Evolutionary conservation across 2,113 vertebrate genomes (phyloP), one percentile per base, ranked within the genome.

Genomic region (Pseudolaguvia tuberculata): DNA sequence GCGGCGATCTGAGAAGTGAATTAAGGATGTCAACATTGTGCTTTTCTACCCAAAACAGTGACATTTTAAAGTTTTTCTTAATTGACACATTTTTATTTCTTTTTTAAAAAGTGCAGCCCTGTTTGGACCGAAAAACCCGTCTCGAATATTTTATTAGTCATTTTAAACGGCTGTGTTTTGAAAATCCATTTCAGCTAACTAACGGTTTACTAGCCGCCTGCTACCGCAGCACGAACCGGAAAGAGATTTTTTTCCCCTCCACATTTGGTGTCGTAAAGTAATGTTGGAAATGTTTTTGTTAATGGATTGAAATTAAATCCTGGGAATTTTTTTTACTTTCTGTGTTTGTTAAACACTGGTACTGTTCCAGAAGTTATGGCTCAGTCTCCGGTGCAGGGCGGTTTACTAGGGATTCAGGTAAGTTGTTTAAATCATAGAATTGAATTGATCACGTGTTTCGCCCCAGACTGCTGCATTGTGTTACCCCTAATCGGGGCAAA

Each of bases 361-460:
- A 39, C 62, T 65, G 71, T 35, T 48, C 61, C 29, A 78, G 57
- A 80, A 86, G 86, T 83, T 88, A 98, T 98, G 96, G 95, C 94
- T 78, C 95, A 94, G 50, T 96, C 94, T 70, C 95, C 94, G 20
- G 92, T 94, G 73, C 96, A 95, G 92, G 79, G 92, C 20, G 90
- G 91, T 91, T 92, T 98, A 87, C 95, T 92, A 20, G 95, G 95
- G 84, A 96, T 98, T 93, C 95, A 96, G 95, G 95, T 97, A 47
- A 17, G 42, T n/a, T 65, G 61, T 42, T n/a, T 47, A 15, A 23
- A 23, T 65, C 35, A 65, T 35, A 11, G 1, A 35, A 18, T 31
- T 35, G 29, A 20, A 35, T 8, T 61, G 8, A n/a, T 31, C 56
- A 29, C 20, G 58, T n/a, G 58, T 15, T n/a, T n/a, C n/a, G n/a